Base-by-base conservation (phyloP, 2,113 vertebrate species). In the Orthonyx spaldingii region DNA sequence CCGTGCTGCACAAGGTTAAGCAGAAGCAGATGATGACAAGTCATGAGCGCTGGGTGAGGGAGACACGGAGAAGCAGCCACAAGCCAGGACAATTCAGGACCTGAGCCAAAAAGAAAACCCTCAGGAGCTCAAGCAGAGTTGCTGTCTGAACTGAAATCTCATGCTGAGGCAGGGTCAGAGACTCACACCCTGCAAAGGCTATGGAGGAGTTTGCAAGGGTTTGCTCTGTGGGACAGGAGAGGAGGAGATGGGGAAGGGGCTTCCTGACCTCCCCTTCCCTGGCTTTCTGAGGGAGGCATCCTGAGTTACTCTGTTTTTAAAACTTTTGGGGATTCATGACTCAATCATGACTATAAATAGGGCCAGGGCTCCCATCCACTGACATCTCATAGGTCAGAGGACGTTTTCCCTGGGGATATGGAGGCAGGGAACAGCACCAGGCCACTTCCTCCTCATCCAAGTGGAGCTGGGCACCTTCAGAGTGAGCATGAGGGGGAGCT, bases 21-120 rank as follows among this genome's bases (percentile, higher is more conserved):
- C 93, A 28, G 84, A 96, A 97, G 96, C 96, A 55, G 80, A 92
- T 78, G 87, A 95, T 89, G 84, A 94, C 92, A 91, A 82, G 42
- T 55, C 64, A 87, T 49, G 72, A 95, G 90, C 3, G 0, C 37
- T 81, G 66, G 78, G 63, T 46, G 60, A 78, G 59, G 49, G 46
- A 72, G 61, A 69, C 59, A 78, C 2, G 0, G 90, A 95, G 76
- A 89, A 96, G 80, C 90, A 97, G 93, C 90, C 68, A 70, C 78
- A 78, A 96, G 80, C 61, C 57, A 72, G 74, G 81, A 92, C 70
- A 94, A 52, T 70, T 91, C 64, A 70, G 52, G 87, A 82, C 33
- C 55, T 64, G 64, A 95, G 93, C 86, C 72, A 87, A 77, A 86
- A 35, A 52, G 80, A 41, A 35, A 23, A 18, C 5, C 6, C 19